Evolutionary conservation across 2,113 vertebrate species (phyloP).

Genomic region (Oryzias javanicus): DNA sequence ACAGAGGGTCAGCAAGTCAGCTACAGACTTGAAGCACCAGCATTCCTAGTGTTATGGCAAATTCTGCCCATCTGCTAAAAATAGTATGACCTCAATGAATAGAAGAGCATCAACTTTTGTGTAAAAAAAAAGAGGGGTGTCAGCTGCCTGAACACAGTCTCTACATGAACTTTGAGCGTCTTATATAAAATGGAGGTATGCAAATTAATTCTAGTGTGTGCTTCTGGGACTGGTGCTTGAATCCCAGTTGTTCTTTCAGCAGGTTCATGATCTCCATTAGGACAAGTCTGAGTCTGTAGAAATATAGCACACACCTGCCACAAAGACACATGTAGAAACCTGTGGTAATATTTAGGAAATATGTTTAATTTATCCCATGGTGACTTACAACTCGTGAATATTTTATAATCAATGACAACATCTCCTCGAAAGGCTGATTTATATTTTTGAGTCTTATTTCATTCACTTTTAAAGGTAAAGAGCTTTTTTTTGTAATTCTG

Average conservation of each 20-base stretch:
- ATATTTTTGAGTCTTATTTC: background rate
- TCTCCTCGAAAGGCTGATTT: background rate
- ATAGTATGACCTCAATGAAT: too few species aligned
- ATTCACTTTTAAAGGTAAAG: background rate
- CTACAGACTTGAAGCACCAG: too few species aligned
- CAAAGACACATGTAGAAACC: conserved; percentile 43
- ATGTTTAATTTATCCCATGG: background rate
- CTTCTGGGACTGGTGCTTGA: conserved; percentile 9
- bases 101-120: conserved; percentile 24
- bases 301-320: conserved; percentile 50
- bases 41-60: too few species aligned
- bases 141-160: conserved; percentile 43
- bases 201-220: background rate
- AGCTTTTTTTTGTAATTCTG: background rate
- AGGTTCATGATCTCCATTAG: conserved; percentile 45
- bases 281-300: conserved; percentile 44
- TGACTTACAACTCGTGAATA: background rate
- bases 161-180: conserved; percentile 17
- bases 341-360: conserved; percentile 32
- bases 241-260: conserved; percentile 39
- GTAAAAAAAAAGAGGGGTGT: conserved; percentile 31
- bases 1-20: too few species aligned
- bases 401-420: background rate
- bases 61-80: too few species aligned
- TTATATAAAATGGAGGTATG: conserved; percentile 5